Evolutionary conservation across 2,113 vertebrate species (phyloP).

Genomic region (Microcebus jonahi): DNA sequence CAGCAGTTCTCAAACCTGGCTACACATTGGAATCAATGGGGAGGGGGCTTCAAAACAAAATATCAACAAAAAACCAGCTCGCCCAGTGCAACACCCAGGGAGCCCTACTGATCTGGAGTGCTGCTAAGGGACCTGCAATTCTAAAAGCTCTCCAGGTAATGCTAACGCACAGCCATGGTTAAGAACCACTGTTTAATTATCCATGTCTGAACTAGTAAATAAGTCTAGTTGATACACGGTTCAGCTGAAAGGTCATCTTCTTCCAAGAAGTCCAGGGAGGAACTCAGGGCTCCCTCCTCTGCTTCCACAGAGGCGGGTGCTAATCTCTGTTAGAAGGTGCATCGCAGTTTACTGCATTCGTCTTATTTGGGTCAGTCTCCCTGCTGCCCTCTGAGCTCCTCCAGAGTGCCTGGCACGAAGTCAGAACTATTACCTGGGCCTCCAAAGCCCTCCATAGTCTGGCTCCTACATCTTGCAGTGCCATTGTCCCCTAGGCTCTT

Average conservation of each 20-base stretch:
- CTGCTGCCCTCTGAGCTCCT: not conserved
- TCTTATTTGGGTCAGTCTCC: not conserved
- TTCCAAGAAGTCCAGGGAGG: not conserved
- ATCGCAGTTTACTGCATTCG: not conserved
- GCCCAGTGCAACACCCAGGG: accelerated
- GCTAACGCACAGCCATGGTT: not conserved
- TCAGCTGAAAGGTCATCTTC: not conserved
- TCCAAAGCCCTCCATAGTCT: too few species aligned
- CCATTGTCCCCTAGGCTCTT: not conserved
- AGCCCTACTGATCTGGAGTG: not conserved
- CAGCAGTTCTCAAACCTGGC: not conserved
- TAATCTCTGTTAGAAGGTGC: not conserved
- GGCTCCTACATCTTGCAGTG: not conserved
- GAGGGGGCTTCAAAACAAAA: not conserved
- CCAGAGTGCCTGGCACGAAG: not conserved
- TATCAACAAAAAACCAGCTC: not conserved
- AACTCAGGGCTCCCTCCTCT: not conserved
- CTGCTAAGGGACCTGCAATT: not conserved
- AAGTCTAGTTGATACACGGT: not conserved
- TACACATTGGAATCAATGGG: not conserved
- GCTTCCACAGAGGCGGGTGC: not conserved
- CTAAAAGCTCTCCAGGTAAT: not conserved
- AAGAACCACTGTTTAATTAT: not conserved
- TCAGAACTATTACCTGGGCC: not conserved
- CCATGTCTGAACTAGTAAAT: not conserved